Evolutionary conservation across 2,888 invertebrate genomes (phyloP).

Genomic region (Phasia obesa): DNA sequence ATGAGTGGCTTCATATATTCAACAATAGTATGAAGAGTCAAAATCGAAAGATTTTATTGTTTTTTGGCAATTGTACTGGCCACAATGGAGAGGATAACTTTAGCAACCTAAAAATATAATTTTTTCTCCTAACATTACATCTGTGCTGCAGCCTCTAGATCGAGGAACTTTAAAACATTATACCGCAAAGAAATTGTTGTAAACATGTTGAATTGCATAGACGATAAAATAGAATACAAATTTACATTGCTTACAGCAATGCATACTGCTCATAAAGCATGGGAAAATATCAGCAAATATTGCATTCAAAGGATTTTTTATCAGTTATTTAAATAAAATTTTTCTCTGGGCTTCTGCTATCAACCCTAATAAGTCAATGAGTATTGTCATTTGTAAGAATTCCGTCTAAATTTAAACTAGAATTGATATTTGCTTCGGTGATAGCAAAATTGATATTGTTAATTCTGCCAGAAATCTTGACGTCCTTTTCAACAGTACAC

Average conservation of each 20-base stretch:
- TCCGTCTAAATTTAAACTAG: no score
- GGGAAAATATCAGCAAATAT: background rate
- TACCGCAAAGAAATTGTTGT: conserved; percentile 18
- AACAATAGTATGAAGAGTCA: conserved; percentile 27
- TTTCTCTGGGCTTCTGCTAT: no score
- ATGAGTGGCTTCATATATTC: conserved; percentile 44
- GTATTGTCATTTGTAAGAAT: no score
- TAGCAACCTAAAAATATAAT: background rate
- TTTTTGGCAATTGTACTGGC: conserved; percentile 25
- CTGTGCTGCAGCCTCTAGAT: conserved; percentile 33
- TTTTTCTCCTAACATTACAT: conserved; percentile 18
- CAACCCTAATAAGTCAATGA: no score
- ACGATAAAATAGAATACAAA: conserved; percentile 39
- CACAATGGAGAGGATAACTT: conserved; percentile 16
- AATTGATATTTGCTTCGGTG: no score
- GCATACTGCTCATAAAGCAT: conserved; percentile 5
- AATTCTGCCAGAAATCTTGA: no score
- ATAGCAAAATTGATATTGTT: no score
- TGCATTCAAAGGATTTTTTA: background rate
- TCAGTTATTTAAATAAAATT: no score
- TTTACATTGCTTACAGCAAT: conserved; percentile 25
- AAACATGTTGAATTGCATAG: conserved; percentile 31
- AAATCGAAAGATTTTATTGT: conserved; percentile 41
- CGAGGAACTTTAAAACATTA: conserved; percentile 17
- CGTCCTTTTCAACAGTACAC: no score